Conservation (phyloP, 2,888 invertebrate genomes). For the Tenodera sinensis region DNA sequence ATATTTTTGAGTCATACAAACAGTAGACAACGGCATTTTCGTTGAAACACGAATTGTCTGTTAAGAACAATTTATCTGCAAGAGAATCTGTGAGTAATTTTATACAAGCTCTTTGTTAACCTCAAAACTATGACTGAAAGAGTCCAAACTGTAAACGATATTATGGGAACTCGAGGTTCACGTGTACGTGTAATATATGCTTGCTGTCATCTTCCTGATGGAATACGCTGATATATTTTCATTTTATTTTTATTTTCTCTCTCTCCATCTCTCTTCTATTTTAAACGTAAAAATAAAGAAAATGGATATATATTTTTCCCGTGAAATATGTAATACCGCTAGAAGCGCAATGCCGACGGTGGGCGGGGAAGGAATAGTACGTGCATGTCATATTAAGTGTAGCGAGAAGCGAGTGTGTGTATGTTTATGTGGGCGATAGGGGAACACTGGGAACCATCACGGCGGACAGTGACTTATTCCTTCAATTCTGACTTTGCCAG, state of each 20-base stretch:
- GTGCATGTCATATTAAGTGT: background rate
- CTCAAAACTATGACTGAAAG: background rate
- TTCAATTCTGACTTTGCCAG: constrained; percentile 20
- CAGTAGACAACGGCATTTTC: background rate
- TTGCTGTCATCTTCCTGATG: constrained; percentile 4
- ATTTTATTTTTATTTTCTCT: background rate
- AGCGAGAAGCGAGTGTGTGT: background rate
- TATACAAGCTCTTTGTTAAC: background rate
- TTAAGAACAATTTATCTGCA: background rate
- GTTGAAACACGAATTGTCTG: background rate
- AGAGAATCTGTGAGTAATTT: background rate
- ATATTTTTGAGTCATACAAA: background rate
- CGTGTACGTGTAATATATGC: background rate
- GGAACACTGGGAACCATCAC: constrained; percentile 9
- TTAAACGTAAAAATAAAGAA: constrained; percentile 4
- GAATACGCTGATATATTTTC: constrained; percentile 10
- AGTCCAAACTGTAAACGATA: background rate
- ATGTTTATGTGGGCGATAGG: constrained; percentile 11
- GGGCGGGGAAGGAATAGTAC: background rate
- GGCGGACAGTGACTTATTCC: constrained; percentile 20
- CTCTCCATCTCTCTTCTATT: background rate
- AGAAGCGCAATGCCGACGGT: background rate
- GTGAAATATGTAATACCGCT: constrained; percentile 2
- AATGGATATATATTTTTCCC: constrained; percentile 4
- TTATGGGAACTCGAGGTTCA: background rate